Conservation (phyloP, 1,140 invertebrate genomes). For the Vanessa tameamea region DNA sequence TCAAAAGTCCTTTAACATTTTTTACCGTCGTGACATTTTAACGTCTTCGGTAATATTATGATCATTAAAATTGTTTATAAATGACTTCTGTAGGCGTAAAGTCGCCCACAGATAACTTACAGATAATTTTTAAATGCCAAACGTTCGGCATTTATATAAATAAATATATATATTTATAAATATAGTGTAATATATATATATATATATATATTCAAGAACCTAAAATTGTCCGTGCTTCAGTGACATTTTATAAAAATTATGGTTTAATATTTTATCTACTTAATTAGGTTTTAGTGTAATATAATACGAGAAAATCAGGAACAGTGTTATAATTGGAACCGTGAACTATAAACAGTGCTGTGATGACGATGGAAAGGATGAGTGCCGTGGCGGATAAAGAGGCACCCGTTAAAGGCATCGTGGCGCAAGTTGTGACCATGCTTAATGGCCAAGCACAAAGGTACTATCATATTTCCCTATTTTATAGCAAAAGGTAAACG, state of each 20-base stretch:
- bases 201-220: too few relatives aligned
- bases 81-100: slow-evolving; percentile 1
- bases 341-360: slow-evolving; percentile 36
- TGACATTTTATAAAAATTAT: too few relatives aligned
- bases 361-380: slow-evolving; percentile 72
- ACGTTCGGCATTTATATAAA: too few relatives aligned
- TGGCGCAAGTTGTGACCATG: slow-evolving; percentile 80
- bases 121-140: too few relatives aligned
- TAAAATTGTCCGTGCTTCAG: too few relatives aligned
- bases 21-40: too few relatives aligned
- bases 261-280: background rate
- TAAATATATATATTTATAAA: too few relatives aligned
- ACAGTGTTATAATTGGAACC: background rate
- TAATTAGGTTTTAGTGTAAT: background rate
- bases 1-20: too few relatives aligned
- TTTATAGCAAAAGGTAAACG: too few relatives aligned
- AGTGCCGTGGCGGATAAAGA: slow-evolving; percentile 68
- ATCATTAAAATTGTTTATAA: background rate
- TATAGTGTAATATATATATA: too few relatives aligned
- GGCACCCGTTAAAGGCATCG: slow-evolving; percentile 73
- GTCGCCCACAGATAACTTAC: background rate
- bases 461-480: slow-evolving; percentile 43
- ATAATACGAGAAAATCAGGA: background rate
- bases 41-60: background rate
- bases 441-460: slow-evolving; percentile 77